A percentile compares a stretch with the other conserved stretches of the same genome.
Conservation (phyloP, 1,140 invertebrate species). For the Dryas iulia region DNA sequence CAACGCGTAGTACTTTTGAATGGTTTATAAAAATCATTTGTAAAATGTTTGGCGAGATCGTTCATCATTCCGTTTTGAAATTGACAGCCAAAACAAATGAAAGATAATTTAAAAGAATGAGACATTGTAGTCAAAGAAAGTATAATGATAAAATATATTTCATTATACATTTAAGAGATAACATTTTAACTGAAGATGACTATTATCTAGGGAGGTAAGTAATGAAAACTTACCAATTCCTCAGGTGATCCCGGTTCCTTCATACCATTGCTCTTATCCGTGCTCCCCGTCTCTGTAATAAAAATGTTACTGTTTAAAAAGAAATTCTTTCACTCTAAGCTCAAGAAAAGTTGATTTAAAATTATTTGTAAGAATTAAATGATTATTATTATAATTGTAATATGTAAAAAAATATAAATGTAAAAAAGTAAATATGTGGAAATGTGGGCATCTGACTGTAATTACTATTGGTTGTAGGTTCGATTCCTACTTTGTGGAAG, state of each 20-base stretch:
- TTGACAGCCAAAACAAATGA: background rate
- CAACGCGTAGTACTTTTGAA: slow-evolving; percentile 10
- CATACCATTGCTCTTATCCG: slow-evolving; percentile 85
- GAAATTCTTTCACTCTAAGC: too few species aligned
- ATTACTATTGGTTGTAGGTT: too few species aligned
- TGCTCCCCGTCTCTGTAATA: slow-evolving; percentile 82
- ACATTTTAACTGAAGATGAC: background rate
- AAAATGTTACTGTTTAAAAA: slow-evolving; percentile 8
- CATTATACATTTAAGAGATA: background rate
- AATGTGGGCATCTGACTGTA: too few species aligned
- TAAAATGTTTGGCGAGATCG: slow-evolving; percentile 15
- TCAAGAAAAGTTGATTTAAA: too few species aligned
- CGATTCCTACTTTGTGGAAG: too few species aligned
- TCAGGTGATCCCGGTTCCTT: slow-evolving; percentile 85
- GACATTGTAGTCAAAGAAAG: background rate
- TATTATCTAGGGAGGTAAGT: background rate
- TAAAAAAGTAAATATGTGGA: too few species aligned
- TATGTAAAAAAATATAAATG: too few species aligned
- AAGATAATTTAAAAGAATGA: background rate
- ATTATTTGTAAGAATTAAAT: too few species aligned
- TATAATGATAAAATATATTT: background rate
- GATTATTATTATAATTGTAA: background rate
- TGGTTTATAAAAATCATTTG: slow-evolving; percentile 32
- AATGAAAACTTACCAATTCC: slow-evolving; percentile 81
- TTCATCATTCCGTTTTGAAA: slow-evolving; percentile 19